Evolutionary conservation across 2,888 invertebrate species (phyloP), one percentile per base, ranked within the genome.

Genomic region (Eueremaeus valkanovi): DNA sequence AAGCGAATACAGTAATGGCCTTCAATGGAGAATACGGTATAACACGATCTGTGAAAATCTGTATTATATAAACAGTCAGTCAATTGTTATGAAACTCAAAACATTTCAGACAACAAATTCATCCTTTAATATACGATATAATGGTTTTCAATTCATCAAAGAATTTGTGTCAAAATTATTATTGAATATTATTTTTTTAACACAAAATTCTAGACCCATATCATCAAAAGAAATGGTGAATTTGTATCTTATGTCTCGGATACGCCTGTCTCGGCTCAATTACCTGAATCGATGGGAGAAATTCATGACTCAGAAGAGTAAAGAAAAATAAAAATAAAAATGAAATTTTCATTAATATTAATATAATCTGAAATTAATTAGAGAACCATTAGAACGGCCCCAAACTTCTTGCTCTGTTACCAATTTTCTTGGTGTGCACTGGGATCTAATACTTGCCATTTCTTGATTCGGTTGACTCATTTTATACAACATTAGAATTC

Each of bases 111-210:
- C 49, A 2, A 5, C 21, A n/a, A 49, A 49, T 49, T 58, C 58
- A 31, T 55, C 8, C 27, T 13, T 11, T 13, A 21, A 58, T 31
- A 18, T 13, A 3, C 13, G 29, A 24, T 11, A 58, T 58, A 31
- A 13, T 5, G 18, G 1, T 55, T 31, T 31, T 18, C 29, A 29
- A 24, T 29, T 31, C 58, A 58, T 58, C 31, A 31, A 58, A 3
- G 24, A 55, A 58, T 58, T 58, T 58, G 18, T 58, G 58, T 58
- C 58, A 58, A 58, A 58, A 58, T 31, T 58, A 58, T 58, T 58
- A 31, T 58, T 31, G 29, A 18, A 18, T 58, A 29, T 58, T 55
- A 3, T 13, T 55, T 24, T 31, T 58, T 58, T 31, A 58, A 31
- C 58, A 58, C 8, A 58, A 29, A 58, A 58, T 58, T 16, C 31